Evolutionary conservation across 2,888 invertebrate genomes (phyloP), one percentile per base, ranked within the genome.

Genomic region (Pristionchus exspectatus): DNA sequence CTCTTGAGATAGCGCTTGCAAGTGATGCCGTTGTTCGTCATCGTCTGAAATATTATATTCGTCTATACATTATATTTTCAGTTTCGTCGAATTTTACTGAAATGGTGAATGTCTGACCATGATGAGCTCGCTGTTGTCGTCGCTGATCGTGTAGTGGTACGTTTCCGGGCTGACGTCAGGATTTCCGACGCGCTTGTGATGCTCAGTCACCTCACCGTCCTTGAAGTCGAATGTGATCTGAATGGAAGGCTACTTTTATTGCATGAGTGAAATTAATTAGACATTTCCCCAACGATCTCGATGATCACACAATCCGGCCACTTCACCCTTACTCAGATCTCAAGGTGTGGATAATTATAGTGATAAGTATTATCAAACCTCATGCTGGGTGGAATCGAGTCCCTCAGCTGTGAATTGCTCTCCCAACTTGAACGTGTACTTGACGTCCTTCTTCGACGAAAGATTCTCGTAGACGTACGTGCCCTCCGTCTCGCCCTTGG

Each of bases 1-100:
- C 92, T 88, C 89, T 94, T 94, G 93, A 94, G 95, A 91, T 92
- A 94, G 63, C 94, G 93, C 24, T 93, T 91, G 90, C 93, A 93
- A 14, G 92, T 92, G 90, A 94, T 92, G 69, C 91, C 91, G 59
- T 94, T 92, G 91, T 94, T 94, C 72, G 92, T 91, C 93, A 94
- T 94, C 87, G 91, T 94, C 94, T 94, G 90, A 90, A 93, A 91
- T n/a, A n/a, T 66, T 9, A 66, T 24, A 2, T 1, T n/a, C 2
- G 4, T 1, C n/a, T n/a, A 66, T 66, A 50, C n/a, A n/a, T n/a
- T n/a, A n/a, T n/a, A n/a, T n/a, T n/a, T n/a, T n/a, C n/a, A n/a
- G n/a, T 38, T 3, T 38, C 10, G 4, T 44, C 66, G 12, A 10
- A 14, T 21, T 59, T 1, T 24, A 5, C 63, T 63, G n/a, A n/a